These are phyloP conservation scores for Nymphalis c-album DNA, from an alignment of 2,888 invertebrate species.

Conservation along the genomic window DNA sequence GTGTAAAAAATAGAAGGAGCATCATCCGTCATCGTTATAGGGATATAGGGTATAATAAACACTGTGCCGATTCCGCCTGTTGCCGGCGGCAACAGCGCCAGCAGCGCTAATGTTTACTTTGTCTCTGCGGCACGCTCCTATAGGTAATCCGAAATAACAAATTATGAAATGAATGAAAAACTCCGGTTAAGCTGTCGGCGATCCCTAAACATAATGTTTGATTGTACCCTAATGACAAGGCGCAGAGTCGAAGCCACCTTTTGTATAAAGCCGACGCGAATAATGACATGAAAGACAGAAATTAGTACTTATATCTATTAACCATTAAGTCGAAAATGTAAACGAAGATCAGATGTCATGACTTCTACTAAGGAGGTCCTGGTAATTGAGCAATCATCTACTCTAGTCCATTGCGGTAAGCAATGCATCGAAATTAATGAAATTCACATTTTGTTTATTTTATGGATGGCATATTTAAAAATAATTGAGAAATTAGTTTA, in stretches of 20 bases:
- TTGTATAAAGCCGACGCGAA: slow-evolving; percentile 74
- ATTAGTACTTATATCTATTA: slow-evolving; percentile 62
- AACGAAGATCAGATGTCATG: slow-evolving; percentile 56
- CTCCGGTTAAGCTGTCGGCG: slow-evolving; percentile 79
- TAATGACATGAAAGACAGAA: slow-evolving; percentile 59
- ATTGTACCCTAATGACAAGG: slow-evolving; percentile 80
- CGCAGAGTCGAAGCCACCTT: slow-evolving; percentile 73
- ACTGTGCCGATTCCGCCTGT: slow-evolving; percentile 29
- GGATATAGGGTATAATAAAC: slow-evolving; percentile 23
- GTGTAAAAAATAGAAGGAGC: slow-evolving; percentile 40
- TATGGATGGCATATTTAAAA: slow-evolving; percentile 51
- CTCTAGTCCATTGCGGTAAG: slow-evolving; percentile 78
- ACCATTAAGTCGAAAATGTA: slow-evolving; percentile 67
- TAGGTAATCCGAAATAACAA: slow-evolving; percentile 73
- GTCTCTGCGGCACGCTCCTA: slow-evolving; percentile 72
- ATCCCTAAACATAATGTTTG: slow-evolving; percentile 80
- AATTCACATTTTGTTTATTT: slow-evolving; percentile 73
- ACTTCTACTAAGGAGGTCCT: slow-evolving; percentile 80
- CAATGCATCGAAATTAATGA: slow-evolving; percentile 75
- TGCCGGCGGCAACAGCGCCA: slow-evolving; percentile 47
- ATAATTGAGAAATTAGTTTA: slow-evolving; percentile 43
- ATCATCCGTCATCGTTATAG: slow-evolving; percentile 38
- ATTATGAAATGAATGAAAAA: slow-evolving; percentile 80
- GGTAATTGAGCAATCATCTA: slow-evolving; percentile 81
- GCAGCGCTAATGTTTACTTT: slow-evolving; percentile 74